Conservation (phyloP, 2,888 invertebrate species). For the Masnerella sp. region DNA sequence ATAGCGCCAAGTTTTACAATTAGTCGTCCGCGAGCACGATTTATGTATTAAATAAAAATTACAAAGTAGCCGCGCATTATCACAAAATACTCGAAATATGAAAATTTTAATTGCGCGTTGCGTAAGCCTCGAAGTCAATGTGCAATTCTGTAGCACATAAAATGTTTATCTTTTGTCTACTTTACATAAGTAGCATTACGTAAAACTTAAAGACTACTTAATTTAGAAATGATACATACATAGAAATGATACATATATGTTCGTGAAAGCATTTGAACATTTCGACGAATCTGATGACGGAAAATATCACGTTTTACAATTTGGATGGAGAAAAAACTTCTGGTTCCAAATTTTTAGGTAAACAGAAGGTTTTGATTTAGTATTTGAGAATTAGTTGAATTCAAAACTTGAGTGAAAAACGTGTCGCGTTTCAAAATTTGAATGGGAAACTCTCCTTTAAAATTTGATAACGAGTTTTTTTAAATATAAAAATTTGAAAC, state of each 20-base stretch:
- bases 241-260: slow-evolving; percentile 5
- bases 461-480: too few species aligned
- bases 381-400: too few species aligned
- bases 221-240: slow-evolving; percentile 32
- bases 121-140: slow-evolving; percentile 25
- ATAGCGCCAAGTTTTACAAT: slow-evolving; percentile 44
- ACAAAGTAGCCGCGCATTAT: slow-evolving; percentile 10
- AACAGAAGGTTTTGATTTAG: too few species aligned
- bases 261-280: background rate
- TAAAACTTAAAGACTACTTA: slow-evolving; percentile 35
- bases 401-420: too few species aligned
- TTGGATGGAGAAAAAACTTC: too few species aligned
- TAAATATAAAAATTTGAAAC: too few species aligned
- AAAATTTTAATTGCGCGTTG: slow-evolving; percentile 37
- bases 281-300: background rate
- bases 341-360: too few species aligned
- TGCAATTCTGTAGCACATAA: slow-evolving; percentile 31
- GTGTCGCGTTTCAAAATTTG: too few species aligned
- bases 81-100: slow-evolving; percentile 33
- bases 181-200: slow-evolving; percentile 43
- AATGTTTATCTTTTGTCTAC: slow-evolving; percentile 39
- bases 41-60: slow-evolving; percentile 28
- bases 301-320: slow-evolving; percentile 5
- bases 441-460: too few species aligned
- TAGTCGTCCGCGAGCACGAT: slow-evolving; percentile 36